phyloP scores from a whole-genome alignment of 1,140 invertebrate genomes.

The Drosophila bifasciata region DNA sequence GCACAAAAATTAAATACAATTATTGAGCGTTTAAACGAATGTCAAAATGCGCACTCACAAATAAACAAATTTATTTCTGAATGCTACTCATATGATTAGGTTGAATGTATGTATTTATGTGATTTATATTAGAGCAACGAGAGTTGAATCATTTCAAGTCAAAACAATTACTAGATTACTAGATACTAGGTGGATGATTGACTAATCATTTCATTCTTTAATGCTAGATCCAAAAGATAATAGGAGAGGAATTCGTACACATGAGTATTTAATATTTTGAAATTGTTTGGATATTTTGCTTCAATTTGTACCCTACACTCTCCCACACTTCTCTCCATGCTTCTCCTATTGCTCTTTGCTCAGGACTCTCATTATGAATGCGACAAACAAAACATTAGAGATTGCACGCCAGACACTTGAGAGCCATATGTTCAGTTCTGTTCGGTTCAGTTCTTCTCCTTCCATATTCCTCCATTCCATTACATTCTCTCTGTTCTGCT shows the following conservation, averaged over 20 bases:
- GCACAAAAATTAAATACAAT: conserved; percentile 15
- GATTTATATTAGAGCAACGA: too few species aligned
- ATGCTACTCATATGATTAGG: conserved; percentile 1
- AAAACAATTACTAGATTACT: conserved; percentile 27
- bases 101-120: conserved; percentile 9
- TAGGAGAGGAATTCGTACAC: too few species aligned
- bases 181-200: not conserved
- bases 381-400: conserved; percentile 33
- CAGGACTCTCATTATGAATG: conserved; percentile 40
- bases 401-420: conserved; percentile 18
- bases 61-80: not conserved
- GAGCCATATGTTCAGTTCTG: conserved; percentile 18
- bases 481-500: conserved; percentile 14
- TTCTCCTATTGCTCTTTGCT: not conserved
- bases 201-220: too few species aligned
- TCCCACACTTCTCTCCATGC: not conserved
- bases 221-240: too few species aligned
- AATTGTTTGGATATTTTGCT: not conserved
- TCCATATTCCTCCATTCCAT: conserved; percentile 27
- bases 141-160: conserved; percentile 23
- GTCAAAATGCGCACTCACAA: conserved; percentile 45
- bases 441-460: not conserved
- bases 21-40: conserved; percentile 52
- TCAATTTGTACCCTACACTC: not conserved
- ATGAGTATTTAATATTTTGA: not conserved